A percentile compares a stretch with the other conserved stretches of the same genome.
Conservation (phyloP, 2,113 vertebrate genomes). For the Pseudorhombus dupliciocellatus region DNA sequence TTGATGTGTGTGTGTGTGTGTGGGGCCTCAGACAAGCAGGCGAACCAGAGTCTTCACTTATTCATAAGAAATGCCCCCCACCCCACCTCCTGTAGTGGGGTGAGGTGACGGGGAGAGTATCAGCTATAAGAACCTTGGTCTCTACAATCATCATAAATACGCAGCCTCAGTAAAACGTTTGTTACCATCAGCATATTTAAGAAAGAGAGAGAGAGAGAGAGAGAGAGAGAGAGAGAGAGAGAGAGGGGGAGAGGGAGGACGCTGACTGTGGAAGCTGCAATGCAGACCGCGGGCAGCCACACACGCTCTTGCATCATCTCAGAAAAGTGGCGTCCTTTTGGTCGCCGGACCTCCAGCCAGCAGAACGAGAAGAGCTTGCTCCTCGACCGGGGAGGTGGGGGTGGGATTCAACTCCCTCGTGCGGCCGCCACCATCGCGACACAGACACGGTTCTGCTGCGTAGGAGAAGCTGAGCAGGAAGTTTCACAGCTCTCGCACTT, state of each 20-base stretch:
- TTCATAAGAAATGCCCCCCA: conserved; percentile 33
- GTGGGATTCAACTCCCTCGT: neutral
- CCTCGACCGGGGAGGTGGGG: neutral
- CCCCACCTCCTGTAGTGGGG: neutral
- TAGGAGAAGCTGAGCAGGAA: neutral
- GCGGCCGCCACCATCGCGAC: neutral
- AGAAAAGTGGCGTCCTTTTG: conserved; percentile 25
- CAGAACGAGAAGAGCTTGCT: neutral
- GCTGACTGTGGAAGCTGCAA: conserved; percentile 72
- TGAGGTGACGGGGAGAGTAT: neutral
- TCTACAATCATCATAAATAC: conserved; percentile 4
- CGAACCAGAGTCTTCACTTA: conserved; percentile 20
- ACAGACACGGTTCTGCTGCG: neutral
- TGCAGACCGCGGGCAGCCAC: conserved; percentile 66
- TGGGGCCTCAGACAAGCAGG: conserved; percentile 1
- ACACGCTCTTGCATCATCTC: conserved; percentile 49
- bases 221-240: neutral
- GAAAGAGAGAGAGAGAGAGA: neutral
- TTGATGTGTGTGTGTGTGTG: neutral
- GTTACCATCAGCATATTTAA: conserved; percentile 49
- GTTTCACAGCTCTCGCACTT: too few species aligned
- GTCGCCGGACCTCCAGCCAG: conserved; percentile 9
- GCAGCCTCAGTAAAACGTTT: neutral
- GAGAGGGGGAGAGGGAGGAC: conserved; percentile 29
- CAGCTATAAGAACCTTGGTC: neutral